Conservation (phyloP, 1,140 invertebrate species). For the Cepaea nemoralis region DNA sequence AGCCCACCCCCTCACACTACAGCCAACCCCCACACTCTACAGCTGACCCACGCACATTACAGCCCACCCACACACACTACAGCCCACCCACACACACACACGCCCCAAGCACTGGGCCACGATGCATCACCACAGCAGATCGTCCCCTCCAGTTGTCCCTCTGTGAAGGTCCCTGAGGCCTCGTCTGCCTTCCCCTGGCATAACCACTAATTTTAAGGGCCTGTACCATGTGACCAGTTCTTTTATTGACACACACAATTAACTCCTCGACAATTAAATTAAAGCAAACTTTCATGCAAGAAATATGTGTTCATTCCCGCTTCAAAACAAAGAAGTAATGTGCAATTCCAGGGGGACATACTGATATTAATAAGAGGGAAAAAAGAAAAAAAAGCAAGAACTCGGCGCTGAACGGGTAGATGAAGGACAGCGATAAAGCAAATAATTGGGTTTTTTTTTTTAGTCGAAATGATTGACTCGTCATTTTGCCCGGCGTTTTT, state of each 20-base stretch:
- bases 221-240: neutral
- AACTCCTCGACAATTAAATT: neutral
- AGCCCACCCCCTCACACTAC: no score
- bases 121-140: neutral
- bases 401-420: neutral
- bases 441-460: slow-evolving; percentile 9
- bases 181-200: neutral
- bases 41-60: no score
- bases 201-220: neutral
- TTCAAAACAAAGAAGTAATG: neutral
- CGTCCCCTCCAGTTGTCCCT: neutral
- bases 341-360: neutral
- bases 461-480: neutral
- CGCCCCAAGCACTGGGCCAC: no score
- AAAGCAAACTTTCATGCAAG: neutral
- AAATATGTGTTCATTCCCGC: slow-evolving; percentile 2
- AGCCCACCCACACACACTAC: no score
- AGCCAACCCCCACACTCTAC: no score
- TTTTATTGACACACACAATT: neutral
- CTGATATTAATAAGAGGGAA: slow-evolving; percentile 15
- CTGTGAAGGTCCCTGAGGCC: neutral
- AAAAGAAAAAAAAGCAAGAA: neutral
- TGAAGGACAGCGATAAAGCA: slow-evolving; percentile 8
- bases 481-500: neutral
- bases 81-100: no score